Evolutionary conservation across 2,797 vertebrate species (phyloP).

Genomic region (Myioborus melanocephalus): DNA sequence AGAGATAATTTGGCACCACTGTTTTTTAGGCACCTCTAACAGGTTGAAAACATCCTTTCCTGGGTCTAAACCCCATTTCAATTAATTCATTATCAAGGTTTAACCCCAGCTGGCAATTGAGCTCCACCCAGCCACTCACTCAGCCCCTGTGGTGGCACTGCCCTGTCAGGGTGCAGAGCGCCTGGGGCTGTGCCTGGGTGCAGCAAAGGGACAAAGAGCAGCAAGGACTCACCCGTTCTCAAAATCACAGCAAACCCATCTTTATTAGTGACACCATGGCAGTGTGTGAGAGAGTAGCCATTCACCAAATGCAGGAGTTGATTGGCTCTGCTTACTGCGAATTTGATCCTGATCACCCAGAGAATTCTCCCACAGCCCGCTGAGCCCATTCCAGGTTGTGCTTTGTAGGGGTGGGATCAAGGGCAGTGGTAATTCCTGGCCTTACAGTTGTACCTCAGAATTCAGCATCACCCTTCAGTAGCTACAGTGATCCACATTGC

Average conservation of each 20-base stretch:
- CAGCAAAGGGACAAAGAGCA: neutral
- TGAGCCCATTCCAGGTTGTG: neutral
- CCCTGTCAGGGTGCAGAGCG: neutral
- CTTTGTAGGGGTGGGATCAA: neutral
- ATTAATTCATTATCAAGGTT: neutral
- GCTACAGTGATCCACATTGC: neutral
- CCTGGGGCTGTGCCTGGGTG: neutral
- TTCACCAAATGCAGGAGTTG: neutral
- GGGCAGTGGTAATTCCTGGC: neutral
- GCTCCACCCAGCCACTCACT: accelerated
- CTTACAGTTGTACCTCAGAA: neutral
- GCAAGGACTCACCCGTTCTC: neutral
- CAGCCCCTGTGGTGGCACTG: neutral
- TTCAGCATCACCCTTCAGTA: neutral
- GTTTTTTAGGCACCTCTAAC: neutral
- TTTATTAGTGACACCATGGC: neutral
- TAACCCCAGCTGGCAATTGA: neutral
- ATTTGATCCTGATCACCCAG: neutral
- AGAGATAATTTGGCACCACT: neutral
- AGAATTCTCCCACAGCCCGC: neutral
- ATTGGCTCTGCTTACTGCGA: neutral
- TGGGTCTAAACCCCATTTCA: neutral
- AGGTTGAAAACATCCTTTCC: neutral
- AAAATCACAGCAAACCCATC: neutral
- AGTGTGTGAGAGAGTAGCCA: neutral